These are phyloP conservation scores for Hoplodrina ambigua DNA, from an alignment of 2,888 invertebrate species.

Conservation along the genomic window DNA sequence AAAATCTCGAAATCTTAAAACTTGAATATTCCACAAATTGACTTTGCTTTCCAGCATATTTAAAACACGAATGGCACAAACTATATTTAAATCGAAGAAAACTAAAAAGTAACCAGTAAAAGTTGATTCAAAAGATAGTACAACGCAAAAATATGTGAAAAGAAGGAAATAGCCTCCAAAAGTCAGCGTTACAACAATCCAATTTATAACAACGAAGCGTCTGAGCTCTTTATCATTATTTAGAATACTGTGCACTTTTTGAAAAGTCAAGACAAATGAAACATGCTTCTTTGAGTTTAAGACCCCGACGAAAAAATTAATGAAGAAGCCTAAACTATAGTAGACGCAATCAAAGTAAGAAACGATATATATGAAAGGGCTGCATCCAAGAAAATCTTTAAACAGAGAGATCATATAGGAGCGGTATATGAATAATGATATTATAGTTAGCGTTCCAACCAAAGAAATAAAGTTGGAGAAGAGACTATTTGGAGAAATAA, in stretches of 20 bases:
- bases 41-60: conserved; percentile 24
- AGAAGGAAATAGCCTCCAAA: not conserved
- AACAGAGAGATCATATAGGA: not conserved
- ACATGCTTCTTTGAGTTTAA: not conserved
- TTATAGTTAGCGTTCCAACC: not conserved
- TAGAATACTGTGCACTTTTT: not conserved
- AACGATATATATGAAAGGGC: not conserved
- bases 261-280: not conserved
- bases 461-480: not conserved
- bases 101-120: conserved; percentile 10
- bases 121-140: not conserved
- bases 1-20: not conserved
- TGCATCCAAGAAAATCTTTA: not conserved
- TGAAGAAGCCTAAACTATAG: not conserved
- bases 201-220: not conserved
- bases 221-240: not conserved
- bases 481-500: not conserved
- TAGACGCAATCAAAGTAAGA: not conserved
- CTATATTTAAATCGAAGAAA: conserved; percentile 29
- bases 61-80: conserved; percentile 21
- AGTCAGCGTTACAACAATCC: not conserved
- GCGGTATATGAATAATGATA: not conserved
- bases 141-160: not conserved
- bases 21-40: conserved; percentile 19
- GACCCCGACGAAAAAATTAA: not conserved